phyloP scores from a whole-genome alignment of 2,113 vertebrate genomes.

The Hoplias malabaricus region DNA sequence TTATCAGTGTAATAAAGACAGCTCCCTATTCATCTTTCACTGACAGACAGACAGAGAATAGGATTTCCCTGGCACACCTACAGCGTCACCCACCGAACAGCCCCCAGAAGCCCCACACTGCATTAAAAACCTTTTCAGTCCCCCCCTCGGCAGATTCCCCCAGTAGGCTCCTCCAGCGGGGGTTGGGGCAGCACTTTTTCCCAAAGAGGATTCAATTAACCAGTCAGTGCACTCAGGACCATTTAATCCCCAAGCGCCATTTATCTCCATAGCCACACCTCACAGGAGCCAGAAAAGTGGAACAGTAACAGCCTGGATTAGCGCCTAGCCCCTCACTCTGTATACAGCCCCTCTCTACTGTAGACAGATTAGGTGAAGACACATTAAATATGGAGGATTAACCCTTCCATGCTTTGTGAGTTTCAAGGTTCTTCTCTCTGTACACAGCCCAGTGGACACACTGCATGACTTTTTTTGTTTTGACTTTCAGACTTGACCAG shows the following conservation, averaged over 20 bases:
- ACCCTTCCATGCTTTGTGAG: slow-evolving; percentile 29
- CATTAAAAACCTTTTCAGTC: slow-evolving; percentile 20
- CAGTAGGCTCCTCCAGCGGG: background rate
- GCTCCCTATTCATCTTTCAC: slow-evolving; percentile 67
- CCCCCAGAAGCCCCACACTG: slow-evolving; percentile 22
- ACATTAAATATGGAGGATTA: slow-evolving; percentile 50
- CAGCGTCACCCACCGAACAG: slow-evolving; percentile 53
- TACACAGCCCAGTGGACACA: background rate
- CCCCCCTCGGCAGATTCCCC: slow-evolving; percentile 43
- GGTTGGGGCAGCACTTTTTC: slow-evolving; percentile 39
- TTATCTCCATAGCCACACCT: slow-evolving; percentile 70
- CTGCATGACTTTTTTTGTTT: slow-evolving; percentile 12
- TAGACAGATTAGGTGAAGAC: slow-evolving; percentile 50
- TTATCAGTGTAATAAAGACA: slow-evolving; percentile 37
- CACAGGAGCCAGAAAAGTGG: slow-evolving; percentile 46
- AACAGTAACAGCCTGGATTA: slow-evolving; percentile 58
- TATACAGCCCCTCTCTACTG: slow-evolving; percentile 47
- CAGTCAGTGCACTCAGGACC: slow-evolving; percentile 60
- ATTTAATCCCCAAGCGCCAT: slow-evolving; percentile 68
- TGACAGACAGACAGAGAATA: slow-evolving; percentile 63
- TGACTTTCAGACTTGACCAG: slow-evolving; percentile 26
- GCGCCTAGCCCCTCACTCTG: slow-evolving; percentile 46
- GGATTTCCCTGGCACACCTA: slow-evolving; percentile 55
- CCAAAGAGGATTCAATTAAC: slow-evolving; percentile 74
- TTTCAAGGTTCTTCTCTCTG: slow-evolving; percentile 7